These are phyloP conservation scores for Thysanoteuthis rhombus DNA, from an alignment of 2,888 invertebrate genomes.

Conservation along the genomic window DNA sequence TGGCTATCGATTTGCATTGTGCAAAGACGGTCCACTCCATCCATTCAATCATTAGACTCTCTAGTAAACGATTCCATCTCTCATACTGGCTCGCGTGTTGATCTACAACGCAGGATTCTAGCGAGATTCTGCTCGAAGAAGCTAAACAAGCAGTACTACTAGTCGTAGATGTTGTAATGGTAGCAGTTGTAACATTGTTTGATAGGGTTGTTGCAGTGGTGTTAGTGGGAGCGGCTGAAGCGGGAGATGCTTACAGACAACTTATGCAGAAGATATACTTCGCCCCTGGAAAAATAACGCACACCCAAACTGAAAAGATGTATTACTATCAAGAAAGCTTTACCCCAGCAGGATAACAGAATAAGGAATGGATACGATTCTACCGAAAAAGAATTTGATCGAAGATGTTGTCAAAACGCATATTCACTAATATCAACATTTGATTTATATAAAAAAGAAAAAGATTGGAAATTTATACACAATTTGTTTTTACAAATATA, in stretches of 20 bases:
- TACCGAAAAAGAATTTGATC: no score
- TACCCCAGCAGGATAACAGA: no score
- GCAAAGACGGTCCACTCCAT: slow-evolving; percentile 15
- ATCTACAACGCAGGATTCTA: not conserved
- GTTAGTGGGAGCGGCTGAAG: not conserved
- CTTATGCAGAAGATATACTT: no score
- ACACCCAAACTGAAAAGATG: not conserved
- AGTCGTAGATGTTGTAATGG: no score
- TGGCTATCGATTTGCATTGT: not conserved
- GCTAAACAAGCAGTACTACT: not conserved
- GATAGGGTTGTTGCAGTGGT: not conserved
- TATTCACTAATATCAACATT: no score
- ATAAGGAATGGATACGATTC: no score
- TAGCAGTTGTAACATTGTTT: not conserved
- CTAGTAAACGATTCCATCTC: slow-evolving; percentile 17
- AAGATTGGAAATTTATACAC: no score
- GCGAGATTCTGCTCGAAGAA: not conserved
- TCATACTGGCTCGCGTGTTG: not conserved
- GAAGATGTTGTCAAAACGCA: no score
- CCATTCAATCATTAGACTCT: not conserved
- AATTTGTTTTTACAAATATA: no score
- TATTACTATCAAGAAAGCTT: not conserved
- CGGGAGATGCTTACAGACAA: no score
- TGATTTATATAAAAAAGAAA: no score
- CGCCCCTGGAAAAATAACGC: not conserved